Percentiles rank a stretch among this genome's conserved stretches.
These are phyloP conservation scores for Drosophila bunnanda DNA, from an alignment of 2,888 invertebrate species.

Conservation along the genomic window DNA sequence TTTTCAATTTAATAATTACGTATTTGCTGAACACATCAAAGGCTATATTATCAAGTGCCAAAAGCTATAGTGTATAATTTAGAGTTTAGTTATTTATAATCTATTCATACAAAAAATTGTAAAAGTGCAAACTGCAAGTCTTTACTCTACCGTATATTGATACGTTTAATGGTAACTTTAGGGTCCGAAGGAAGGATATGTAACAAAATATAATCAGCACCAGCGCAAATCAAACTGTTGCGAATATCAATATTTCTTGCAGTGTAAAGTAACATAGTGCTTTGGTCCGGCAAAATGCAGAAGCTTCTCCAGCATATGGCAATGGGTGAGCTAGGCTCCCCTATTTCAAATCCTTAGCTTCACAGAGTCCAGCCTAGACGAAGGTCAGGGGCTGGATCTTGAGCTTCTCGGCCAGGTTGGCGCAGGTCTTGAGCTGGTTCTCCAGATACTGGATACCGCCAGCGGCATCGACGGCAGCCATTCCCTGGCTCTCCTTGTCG, in stretches of 20 bases:
- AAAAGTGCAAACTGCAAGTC: constrained; percentile 25
- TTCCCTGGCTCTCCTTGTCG: constrained; percentile 91
- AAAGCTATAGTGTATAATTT: neutral
- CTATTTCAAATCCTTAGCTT: neutral
- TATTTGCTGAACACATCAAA: constrained; percentile 23
- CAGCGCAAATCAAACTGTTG: constrained; percentile 17
- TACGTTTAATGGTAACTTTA: neutral
- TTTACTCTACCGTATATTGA: constrained; percentile 18
- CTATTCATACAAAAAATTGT: neutral
- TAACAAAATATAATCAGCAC: constrained; percentile 20
- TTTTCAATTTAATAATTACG: constrained; percentile 19
- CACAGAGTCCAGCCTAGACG: constrained; percentile 29
- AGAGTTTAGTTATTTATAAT: neutral
- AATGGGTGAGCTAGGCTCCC: constrained; percentile 18
- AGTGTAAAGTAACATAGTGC: constrained; percentile 45
- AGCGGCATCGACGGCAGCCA: constrained; percentile 87
- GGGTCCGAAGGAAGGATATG: constrained; percentile 28
- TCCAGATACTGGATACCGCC: constrained; percentile 92
- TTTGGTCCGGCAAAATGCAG: constrained; percentile 70
- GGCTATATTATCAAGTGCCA: constrained; percentile 9
- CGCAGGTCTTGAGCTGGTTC: constrained; percentile 90
- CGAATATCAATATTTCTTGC: constrained; percentile 20
- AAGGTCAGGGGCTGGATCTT: constrained; percentile 85
- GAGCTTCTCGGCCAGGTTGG: constrained; percentile 86
- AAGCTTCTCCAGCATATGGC: constrained; percentile 47